Evolutionary conservation across 2,888 invertebrate genomes (phyloP).

Genomic region (Amblyteles armatorius): DNA sequence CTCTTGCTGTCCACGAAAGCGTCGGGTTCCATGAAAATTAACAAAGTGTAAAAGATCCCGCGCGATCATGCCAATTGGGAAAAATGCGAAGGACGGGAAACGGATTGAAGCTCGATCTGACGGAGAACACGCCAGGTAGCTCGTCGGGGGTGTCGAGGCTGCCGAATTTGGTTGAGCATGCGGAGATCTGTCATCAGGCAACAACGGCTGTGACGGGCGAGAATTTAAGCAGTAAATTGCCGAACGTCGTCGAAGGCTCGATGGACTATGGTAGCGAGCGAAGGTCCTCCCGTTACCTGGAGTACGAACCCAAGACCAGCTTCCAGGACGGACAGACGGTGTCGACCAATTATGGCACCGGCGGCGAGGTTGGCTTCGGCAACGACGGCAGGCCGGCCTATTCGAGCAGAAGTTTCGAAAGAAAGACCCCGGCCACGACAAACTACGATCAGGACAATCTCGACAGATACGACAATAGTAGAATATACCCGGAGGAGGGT

Average conservation of each 20-base stretch:
- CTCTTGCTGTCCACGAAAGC: not conserved
- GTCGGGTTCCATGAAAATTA: slow-evolving; percentile 15
- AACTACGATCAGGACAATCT: slow-evolving; percentile 78
- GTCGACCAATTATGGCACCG: slow-evolving; percentile 58
- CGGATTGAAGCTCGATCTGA: slow-evolving; percentile 83
- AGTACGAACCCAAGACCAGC: slow-evolving; percentile 76
- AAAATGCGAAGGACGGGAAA: slow-evolving; percentile 83
- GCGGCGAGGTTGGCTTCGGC: slow-evolving; percentile 55
- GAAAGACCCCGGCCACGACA: slow-evolving; percentile 70
- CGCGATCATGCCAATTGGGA: slow-evolving; percentile 82
- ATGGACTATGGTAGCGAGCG: slow-evolving; percentile 85
- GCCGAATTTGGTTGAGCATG: slow-evolving; percentile 83
- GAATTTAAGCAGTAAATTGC: slow-evolving; percentile 83
- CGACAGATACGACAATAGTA: slow-evolving; percentile 79
- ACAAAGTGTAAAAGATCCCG: slow-evolving; percentile 41
- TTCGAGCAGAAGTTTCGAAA: slow-evolving; percentile 75
- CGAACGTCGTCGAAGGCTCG: slow-evolving; percentile 84
- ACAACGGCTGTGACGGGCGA: slow-evolving; percentile 76
- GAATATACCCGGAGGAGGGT: slow-evolving; percentile 81
- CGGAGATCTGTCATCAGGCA: slow-evolving; percentile 77
- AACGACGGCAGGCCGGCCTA: slow-evolving; percentile 60
- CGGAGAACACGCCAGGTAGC: slow-evolving; percentile 84
- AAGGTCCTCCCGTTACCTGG: slow-evolving; percentile 83
- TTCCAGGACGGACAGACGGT: slow-evolving; percentile 74
- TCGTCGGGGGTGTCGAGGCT: slow-evolving; percentile 77